Percentiles rank a stretch among this genome's conserved stretches.
Conservation (phyloP, 2,797 vertebrate genomes). For the Danio tinwini region DNA sequence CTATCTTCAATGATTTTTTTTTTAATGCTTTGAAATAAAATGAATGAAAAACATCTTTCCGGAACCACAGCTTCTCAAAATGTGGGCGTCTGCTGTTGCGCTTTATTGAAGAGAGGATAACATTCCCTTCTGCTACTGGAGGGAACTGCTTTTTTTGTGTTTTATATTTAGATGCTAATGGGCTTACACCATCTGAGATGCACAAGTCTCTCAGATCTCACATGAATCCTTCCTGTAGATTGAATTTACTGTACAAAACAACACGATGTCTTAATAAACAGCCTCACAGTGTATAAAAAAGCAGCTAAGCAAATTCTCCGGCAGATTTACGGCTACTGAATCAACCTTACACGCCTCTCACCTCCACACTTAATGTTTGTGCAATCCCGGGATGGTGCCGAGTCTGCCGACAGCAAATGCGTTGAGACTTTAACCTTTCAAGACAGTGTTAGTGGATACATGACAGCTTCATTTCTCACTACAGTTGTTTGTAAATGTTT, state of each 20-base stretch:
- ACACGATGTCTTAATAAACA: not conserved
- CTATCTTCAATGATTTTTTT: not conserved
- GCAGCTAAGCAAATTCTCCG: not conserved
- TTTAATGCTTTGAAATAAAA: not conserved
- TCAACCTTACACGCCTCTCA: conserved; percentile 18
- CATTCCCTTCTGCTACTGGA: not conserved
- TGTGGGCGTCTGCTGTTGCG: not conserved
- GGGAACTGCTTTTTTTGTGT: conserved; percentile 11
- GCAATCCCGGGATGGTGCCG: not conserved
- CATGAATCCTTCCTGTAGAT: not conserved
- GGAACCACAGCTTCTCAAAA: not conserved
- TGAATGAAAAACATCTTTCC: not conserved
- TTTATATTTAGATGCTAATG: conserved; percentile 32
- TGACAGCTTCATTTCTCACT: conserved; percentile 23
- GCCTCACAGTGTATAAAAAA: conserved; percentile 13
- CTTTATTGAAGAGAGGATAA: not conserved
- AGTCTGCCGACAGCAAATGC: not conserved
- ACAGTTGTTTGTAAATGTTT: conserved; percentile 15
- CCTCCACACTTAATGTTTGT: not conserved
- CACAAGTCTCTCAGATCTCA: not conserved
- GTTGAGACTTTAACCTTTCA: conserved; percentile 26
- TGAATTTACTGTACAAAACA: not conserved
- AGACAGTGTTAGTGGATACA: not conserved
- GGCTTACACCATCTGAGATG: not conserved
- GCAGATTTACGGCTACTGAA: conserved; percentile 14